Base-by-base conservation (phyloP, 2,797 vertebrate genomes). In the Morelia viridis region DNA sequence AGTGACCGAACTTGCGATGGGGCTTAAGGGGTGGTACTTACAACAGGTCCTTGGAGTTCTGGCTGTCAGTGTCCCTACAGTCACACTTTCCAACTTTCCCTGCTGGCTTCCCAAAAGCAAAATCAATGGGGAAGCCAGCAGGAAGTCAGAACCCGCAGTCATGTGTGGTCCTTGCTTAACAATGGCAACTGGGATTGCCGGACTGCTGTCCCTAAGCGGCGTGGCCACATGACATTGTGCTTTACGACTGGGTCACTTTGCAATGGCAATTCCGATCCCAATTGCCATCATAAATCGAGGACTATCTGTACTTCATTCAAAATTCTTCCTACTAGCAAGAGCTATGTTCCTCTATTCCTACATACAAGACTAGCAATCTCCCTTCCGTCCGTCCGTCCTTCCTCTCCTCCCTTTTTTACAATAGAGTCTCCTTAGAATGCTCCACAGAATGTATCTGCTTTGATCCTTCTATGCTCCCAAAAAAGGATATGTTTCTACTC, bases 381-480 rank as follows among this genome's bases (percentile, higher is more conserved):
- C 92, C 92, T 94, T 3, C 90, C 92, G 94, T 96, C 46, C 84
- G 94, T 94, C 94, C 96, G 94, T 95, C 92, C 80, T 96, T 91
- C 93, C 41, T 41, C 41, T 1, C 41, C 41, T 41, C 41, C 41
- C 41, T 41, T 41, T 41, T 41, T 41, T 76, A 35, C 95, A 96
- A 96, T 90, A 95, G 83, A 94, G 89, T 93, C 95, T 96, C 94
- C 93, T 91, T 95, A 96, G 93, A 95, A 35, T 96, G 95, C 94
- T 95, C 87, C 96, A 94, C 35, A 65, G 93, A n/a, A 93, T 71
- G 68, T 94, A 96, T 96, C 96, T 95, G 95, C 96, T 97, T 96
- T 97, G 96, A 93, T 97, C 95, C 89, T 95, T 95, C 94, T 96
- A 97, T 93, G 94, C 92, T 95, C 95, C 94, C 91, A 96, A 97